These are phyloP conservation scores for Diachrysia chrysitis DNA, from an alignment of 2,888 invertebrate species.

Conservation along the genomic window DNA sequence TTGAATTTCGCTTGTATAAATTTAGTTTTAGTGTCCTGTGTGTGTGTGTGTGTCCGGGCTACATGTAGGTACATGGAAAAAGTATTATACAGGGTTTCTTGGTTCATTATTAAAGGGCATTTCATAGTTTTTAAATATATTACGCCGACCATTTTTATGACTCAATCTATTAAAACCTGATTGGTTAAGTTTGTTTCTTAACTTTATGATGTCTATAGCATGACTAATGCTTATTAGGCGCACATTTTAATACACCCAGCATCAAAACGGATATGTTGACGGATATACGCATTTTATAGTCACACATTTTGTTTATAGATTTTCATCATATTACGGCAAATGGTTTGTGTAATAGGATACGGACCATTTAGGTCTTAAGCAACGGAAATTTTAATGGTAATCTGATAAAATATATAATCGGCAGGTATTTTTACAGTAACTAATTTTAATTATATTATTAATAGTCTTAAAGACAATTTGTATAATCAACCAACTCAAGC, in stretches of 20 bases:
- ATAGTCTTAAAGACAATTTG: too few relatives aligned
- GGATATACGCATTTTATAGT: background rate
- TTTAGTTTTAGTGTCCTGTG: too few relatives aligned
- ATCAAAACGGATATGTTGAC: background rate
- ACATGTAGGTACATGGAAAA: too few relatives aligned
- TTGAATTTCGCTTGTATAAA: too few relatives aligned
- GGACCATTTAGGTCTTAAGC: background rate
- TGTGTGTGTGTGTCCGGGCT: too few relatives aligned
- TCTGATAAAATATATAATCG: too few relatives aligned
- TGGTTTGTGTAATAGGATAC: background rate
- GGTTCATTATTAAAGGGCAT: slow-evolving; percentile 46
- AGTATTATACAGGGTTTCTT: slow-evolving; percentile 43
- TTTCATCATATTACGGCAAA: background rate
- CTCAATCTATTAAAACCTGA: slow-evolving; percentile 48
- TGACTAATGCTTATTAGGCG: slow-evolving; percentile 2
- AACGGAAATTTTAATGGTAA: background rate
- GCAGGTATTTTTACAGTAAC: too few relatives aligned
- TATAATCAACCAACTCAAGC: too few relatives aligned
- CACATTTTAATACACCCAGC: background rate
- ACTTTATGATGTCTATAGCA: slow-evolving; percentile 13
- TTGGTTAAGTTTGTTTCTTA: slow-evolving; percentile 27
- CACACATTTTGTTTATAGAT: background rate
- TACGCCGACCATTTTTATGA: slow-evolving; percentile 52
- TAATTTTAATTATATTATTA: too few relatives aligned
- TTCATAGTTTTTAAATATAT: slow-evolving; percentile 55